Evolutionary conservation across 2,797 vertebrate species (phyloP), one percentile per base, ranked within the genome.

Genomic region (Danionella dracula): DNA sequence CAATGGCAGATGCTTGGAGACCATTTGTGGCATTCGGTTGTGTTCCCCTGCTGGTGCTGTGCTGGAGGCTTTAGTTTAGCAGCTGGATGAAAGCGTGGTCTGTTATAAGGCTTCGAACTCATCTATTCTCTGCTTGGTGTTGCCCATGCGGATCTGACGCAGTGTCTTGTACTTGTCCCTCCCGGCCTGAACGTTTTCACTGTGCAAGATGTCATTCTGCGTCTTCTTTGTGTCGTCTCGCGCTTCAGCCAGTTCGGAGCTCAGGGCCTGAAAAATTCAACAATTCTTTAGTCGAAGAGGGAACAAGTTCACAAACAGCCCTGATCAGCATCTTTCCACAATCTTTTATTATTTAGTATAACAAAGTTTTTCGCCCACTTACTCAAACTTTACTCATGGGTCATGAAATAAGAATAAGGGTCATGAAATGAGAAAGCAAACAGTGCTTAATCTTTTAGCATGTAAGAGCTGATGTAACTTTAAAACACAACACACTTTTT

Each of bases 111-210:
- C 89, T 82, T 99, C 96, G 42, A 99, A 99, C 85, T 99, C 97
- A 4, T 99, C 95, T 0, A 98, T 91, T 79, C 95, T 92, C 89
- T 99, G 97, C 90, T 98, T 99, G 79, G 97, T 99, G 88, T 98
- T 96, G 78, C 97, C 97, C 86, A 89, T 86, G 1, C 95, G 94
- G 81, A 99, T 99, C 87, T 97, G 94, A 56, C 93, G 89, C 80
- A 99, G 90, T 0, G 96, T 99, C 90, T 98, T 98, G 90, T 97
- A 99, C 85, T 99, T 99, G 90, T 99, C 94, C 1, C 95, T 93
- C 4, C 96, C 94, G 11, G 64, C 89, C 4, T 87, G 80, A 79
- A 93, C 82, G 72, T 99, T 99, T 83, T 96, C 90, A 0, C 84
- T 90, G 77, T 98, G 96, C 68, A 98, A 90, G 44, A 94, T 32